Conservation (phyloP, 2,888 invertebrate genomes). For the Eupelmus urozonus region DNA sequence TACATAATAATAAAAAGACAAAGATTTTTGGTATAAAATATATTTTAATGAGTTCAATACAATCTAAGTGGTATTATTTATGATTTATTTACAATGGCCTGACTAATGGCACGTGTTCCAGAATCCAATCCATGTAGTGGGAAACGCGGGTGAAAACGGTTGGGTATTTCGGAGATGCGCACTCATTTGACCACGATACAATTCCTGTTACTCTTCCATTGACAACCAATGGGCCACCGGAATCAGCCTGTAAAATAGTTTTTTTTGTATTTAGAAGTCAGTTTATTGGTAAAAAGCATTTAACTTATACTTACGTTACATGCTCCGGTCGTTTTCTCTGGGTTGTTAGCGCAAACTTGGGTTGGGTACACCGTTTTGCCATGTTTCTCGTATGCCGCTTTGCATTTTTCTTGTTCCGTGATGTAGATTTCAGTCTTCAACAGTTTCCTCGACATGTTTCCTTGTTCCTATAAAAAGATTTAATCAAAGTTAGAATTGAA, state of each 20-base stretch:
- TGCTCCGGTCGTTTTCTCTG: not conserved
- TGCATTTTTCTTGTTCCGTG: not conserved
- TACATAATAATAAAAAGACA: too few relatives aligned
- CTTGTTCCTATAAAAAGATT: not conserved
- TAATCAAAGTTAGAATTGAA: not conserved
- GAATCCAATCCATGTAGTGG: constrained; percentile 66
- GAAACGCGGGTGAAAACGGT: constrained; percentile 59
- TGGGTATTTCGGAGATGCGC: not conserved
- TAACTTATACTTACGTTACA: not conserved
- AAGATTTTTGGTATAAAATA: too few relatives aligned
- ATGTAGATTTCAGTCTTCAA: not conserved
- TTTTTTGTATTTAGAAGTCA: too few relatives aligned
- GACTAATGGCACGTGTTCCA: constrained; percentile 35
- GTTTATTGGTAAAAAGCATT: too few relatives aligned
- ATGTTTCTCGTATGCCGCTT: not conserved
- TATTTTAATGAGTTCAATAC: too few relatives aligned
- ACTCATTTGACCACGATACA: not conserved
- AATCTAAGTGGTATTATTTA: not conserved
- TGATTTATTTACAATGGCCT: not conserved
- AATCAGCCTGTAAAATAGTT: not conserved
- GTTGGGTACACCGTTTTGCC: not conserved
- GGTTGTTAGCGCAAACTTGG: not conserved
- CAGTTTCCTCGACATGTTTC: not conserved
- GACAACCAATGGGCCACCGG: not conserved
- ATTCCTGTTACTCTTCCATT: not conserved